These are phyloP conservation scores for Platycheirus rosarum DNA, from an alignment of 2,888 invertebrate species.

Conservation along the genomic window DNA sequence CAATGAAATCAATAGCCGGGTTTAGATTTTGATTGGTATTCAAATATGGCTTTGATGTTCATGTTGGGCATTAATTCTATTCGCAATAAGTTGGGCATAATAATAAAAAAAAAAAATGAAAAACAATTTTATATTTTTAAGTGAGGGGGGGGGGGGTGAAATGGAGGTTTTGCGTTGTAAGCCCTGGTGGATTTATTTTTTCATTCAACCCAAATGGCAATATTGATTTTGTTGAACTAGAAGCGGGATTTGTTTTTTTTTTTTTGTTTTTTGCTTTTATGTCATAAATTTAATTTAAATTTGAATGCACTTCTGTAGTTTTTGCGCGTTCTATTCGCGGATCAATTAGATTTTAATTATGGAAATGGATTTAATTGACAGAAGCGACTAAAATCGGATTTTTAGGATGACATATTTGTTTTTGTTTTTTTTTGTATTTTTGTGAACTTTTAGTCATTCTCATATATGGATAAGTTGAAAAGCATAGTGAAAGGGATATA, in stretches of 20 bases:
- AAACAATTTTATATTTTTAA: too few species aligned
- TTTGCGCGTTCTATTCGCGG: constrained; percentile 21
- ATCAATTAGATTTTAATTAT: constrained; percentile 59
- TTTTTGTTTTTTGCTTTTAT: constrained; percentile 8
- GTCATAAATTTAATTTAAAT: constrained; percentile 52
- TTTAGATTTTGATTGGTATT: constrained; percentile 51
- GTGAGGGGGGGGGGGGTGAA: too few species aligned
- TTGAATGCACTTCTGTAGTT: constrained; percentile 32
- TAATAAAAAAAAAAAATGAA: constrained; percentile 3
- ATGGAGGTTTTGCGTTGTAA: constrained; percentile 1
- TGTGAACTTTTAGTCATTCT: background rate
- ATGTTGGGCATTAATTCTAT: constrained; percentile 11
- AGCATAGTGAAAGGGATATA: constrained; percentile 2
- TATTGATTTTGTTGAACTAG: constrained; percentile 34
- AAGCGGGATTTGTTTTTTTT: too few species aligned
- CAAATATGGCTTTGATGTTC: constrained; percentile 25
- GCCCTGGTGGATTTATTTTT: background rate
- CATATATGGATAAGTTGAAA: too few species aligned
- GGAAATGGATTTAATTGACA: constrained; percentile 53
- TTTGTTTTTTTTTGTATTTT: background rate
- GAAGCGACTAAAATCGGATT: background rate
- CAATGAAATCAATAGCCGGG: constrained; percentile 30
- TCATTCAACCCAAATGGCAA: constrained; percentile 7
- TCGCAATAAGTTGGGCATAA: constrained; percentile 13
- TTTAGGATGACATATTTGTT: too few species aligned